phyloP scores from a whole-genome alignment of 2,888 invertebrate species.

The Cantharis flavilabris region DNA sequence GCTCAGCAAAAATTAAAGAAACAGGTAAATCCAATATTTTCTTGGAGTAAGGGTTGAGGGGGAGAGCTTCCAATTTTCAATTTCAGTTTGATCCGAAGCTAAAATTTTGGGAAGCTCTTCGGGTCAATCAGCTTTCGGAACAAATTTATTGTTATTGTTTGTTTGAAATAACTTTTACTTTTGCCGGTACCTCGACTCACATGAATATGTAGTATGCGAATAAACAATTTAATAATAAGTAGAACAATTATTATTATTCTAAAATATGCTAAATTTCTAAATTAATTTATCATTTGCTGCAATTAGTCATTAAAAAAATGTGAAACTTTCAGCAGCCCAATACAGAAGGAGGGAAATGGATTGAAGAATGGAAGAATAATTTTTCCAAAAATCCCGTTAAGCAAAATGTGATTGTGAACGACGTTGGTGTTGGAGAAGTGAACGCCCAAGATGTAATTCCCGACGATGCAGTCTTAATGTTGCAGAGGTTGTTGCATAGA shows the following conservation, averaged over 20 bases:
- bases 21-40: not conserved
- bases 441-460: constrained; percentile 53
- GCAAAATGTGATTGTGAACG: constrained; percentile 17
- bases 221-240: not conserved
- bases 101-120: too few relatives aligned
- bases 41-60: too few relatives aligned
- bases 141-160: too few relatives aligned
- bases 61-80: too few relatives aligned
- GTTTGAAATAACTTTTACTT: not conserved
- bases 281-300: not conserved
- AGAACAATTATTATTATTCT: not conserved
- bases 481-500: constrained; percentile 29
- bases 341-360: constrained; percentile 61
- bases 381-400: not conserved
- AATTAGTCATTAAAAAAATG: not conserved
- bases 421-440: constrained; percentile 52
- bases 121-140: too few relatives aligned
- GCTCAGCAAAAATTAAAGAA: constrained; percentile 55
- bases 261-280: not conserved
- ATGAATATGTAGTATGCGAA: not conserved
- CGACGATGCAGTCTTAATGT: constrained; percentile 33
- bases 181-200: not conserved
- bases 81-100: too few relatives aligned
- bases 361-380: constrained; percentile 65
- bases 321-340: constrained; percentile 52